A percentile compares a stretch with the other conserved stretches of the same genome.
Conservation (phyloP, 2,113 vertebrate genomes). For the Ciconia stormi region DNA sequence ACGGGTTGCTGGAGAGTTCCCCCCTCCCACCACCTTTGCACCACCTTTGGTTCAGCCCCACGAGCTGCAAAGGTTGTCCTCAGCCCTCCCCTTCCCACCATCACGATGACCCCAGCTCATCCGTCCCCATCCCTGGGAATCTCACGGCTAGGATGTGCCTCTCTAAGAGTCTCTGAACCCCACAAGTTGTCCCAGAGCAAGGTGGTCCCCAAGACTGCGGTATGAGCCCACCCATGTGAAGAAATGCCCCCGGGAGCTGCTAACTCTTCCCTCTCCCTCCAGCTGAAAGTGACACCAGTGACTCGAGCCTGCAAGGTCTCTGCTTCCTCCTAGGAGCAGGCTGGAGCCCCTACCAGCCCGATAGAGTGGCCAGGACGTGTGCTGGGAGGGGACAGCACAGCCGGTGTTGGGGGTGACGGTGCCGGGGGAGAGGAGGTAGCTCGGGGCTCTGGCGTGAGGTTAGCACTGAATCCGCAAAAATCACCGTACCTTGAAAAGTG, state of each 20-base stretch:
- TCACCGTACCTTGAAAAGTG: slow-evolving; percentile 74
- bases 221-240: neutral
- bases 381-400: neutral
- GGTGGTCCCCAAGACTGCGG: rapidly evolving
- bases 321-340: neutral
- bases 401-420: rapidly evolving
- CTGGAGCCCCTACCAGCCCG: neutral
- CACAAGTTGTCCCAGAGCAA: neutral
- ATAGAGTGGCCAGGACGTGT: rapidly evolving
- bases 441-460: neutral
- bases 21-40: rapidly evolving
- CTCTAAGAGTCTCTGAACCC: neutral
- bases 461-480: slow-evolving; percentile 76
- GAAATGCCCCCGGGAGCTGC: rapidly evolving
- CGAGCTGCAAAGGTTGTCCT: rapidly evolving
- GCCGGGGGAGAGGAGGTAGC: neutral
- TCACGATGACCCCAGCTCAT: neutral
- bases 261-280: neutral
- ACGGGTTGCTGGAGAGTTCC: neutral
- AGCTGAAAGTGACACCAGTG: neutral
- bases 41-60: rapidly evolving
- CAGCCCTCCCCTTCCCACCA: neutral
- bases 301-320: neutral
- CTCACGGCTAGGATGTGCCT: rapidly evolving
- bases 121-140: neutral